These are phyloP conservation scores for Crambe crambe DNA, from an alignment of 37 sponge, comb jelly and placozoan genomes.

Conservation along the genomic window DNA sequence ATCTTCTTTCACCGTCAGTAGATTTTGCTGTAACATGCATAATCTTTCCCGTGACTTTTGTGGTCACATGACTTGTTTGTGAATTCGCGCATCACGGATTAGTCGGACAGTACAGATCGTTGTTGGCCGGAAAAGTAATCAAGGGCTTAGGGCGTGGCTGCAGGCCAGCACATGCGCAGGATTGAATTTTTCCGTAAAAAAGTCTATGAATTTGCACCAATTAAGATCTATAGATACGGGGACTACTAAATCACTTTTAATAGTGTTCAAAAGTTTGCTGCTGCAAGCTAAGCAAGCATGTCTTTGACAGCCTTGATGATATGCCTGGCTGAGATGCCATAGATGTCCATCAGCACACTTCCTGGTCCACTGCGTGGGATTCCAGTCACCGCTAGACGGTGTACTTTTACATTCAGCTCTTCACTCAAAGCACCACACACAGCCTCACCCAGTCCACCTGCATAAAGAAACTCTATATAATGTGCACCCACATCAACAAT, in stretches of 20 bases:
- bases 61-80: conserved; percentile 9
- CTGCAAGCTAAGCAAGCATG: conserved; percentile 1
- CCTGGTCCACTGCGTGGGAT: conserved; percentile 92
- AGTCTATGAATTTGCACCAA: too few species aligned
- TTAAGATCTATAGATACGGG: too few species aligned
- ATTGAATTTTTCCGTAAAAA: too few species aligned
- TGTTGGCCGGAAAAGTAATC: too few species aligned
- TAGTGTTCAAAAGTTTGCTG: background rate
- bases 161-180: too few species aligned
- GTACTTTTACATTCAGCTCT: conserved; percentile 46
- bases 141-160: too few species aligned
- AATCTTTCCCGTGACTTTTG: background rate
- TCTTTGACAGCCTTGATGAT: conserved; percentile 84
- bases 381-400: conserved; percentile 84
- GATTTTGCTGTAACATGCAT: background rate
- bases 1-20: background rate
- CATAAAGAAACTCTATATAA: background rate
- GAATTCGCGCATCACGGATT: too few species aligned
- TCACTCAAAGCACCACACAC: conserved; percentile 88
- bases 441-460: conserved; percentile 99
- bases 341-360: conserved; percentile 79
- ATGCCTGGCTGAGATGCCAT: conserved; percentile 70
- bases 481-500: too few species aligned
- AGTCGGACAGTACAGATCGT: too few species aligned
- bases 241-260: background rate